A percentile compares a stretch with the other conserved stretches of the same genome.
Conservation (phyloP, 1,140 invertebrate genomes). For the Ceratina calcarata region DNA sequence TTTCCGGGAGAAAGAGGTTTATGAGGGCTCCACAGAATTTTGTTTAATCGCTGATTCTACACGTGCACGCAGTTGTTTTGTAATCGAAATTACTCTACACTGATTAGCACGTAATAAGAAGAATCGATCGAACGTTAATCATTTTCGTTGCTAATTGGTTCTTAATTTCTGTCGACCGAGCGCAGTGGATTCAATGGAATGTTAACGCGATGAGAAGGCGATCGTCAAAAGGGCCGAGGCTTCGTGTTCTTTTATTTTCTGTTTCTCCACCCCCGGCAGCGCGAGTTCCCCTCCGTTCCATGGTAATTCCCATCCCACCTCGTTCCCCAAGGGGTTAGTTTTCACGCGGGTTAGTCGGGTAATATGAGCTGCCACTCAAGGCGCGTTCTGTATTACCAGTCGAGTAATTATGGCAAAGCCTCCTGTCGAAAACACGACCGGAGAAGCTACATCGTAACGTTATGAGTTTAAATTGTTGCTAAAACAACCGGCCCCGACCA, state of each 20-base stretch:
- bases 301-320: slow-evolving; percentile 63
- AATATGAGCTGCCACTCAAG: slow-evolving; percentile 79
- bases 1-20: no score
- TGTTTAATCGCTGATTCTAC: no score
- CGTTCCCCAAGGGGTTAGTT: slow-evolving; percentile 75
- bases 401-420: slow-evolving; percentile 75
- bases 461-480: slow-evolving; percentile 68
- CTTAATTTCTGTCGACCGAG: not conserved
- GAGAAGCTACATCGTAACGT: slow-evolving; percentile 63
- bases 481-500: slow-evolving; percentile 42
- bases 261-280: slow-evolving; percentile 8
- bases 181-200: slow-evolving; percentile 36
- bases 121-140: not conserved
- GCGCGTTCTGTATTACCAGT: slow-evolving; percentile 74
- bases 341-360: slow-evolving; percentile 76
- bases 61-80: no score
- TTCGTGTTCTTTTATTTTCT: slow-evolving; percentile 40
- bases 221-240: slow-evolving; percentile 51
- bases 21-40: no score
- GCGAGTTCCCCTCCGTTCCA: slow-evolving; percentile 22
- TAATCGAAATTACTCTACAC: no score
- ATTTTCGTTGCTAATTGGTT: not conserved
- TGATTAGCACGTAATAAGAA: not conserved
- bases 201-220: slow-evolving; percentile 42
- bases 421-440: slow-evolving; percentile 45